Evolutionary conservation across 2,797 vertebrate species (phyloP).

Genomic region (Kryptolebias ocellatus): DNA sequence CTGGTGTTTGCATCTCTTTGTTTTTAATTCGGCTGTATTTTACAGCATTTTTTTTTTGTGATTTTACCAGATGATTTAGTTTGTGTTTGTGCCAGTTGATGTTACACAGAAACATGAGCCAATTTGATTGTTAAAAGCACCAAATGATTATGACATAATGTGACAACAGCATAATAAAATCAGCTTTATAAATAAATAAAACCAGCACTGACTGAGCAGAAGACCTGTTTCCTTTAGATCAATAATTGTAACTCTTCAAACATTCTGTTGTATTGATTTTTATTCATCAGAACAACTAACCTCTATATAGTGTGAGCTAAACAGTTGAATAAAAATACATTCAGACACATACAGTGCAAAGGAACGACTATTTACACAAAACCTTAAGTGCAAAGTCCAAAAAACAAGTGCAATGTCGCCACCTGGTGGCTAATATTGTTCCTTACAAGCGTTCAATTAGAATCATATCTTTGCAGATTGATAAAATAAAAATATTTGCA

Average conservation of each 20-base stretch:
- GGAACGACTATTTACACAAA: conserved; percentile 42
- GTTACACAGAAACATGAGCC: neutral
- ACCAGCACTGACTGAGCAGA: conserved; percentile 15
- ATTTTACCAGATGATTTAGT: neutral
- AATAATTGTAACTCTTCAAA: neutral
- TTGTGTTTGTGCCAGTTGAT: neutral
- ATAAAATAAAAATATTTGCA: neutral
- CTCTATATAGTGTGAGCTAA: conserved; percentile 15
- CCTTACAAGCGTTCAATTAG: conserved; percentile 22
- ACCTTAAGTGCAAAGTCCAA: conserved; percentile 34
- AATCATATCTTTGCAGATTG: conserved; percentile 8
- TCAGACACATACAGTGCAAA: conserved; percentile 39
- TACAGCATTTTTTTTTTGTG: neutral
- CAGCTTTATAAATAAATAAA: conserved; percentile 5
- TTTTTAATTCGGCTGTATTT: neutral
- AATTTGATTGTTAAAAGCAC: neutral
- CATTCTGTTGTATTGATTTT: neutral
- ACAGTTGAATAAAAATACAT: conserved; percentile 37
- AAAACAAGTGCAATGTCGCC: conserved; percentile 67
- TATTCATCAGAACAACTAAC: conserved; percentile 8
- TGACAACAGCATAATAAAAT: conserved; percentile 11
- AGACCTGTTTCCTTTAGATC: conserved; percentile 13
- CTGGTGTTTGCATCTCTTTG: conserved; percentile 5
- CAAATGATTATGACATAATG: conserved; percentile 10
- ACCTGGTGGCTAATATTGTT: conserved; percentile 65